Evolutionary conservation across 2,888 invertebrate genomes (phyloP).

Genomic region (Trissolcus japonicus): DNA sequence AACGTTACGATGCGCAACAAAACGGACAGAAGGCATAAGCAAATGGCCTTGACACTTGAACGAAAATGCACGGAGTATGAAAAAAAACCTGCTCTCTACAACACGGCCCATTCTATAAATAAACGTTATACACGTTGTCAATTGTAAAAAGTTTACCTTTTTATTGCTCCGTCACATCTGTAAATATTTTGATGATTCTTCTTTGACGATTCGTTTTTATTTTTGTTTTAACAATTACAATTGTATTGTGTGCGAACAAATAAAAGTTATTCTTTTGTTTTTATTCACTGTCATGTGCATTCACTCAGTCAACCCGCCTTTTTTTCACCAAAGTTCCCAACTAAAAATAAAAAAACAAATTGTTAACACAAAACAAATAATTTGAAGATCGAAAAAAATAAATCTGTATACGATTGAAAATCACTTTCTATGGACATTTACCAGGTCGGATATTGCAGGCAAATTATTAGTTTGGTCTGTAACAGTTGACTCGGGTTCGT

Average conservation of each 20-base stretch:
- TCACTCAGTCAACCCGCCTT: slow-evolving; percentile 80
- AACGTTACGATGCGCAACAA: slow-evolving; percentile 74
- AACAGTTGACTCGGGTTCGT: slow-evolving; percentile 68
- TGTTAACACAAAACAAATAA: not conserved
- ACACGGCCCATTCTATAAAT: slow-evolving; percentile 19
- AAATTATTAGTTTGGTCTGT: slow-evolving; percentile 85
- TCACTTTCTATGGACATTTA: slow-evolving; percentile 67
- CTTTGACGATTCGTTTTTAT: slow-evolving; percentile 5
- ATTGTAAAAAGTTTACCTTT: slow-evolving; percentile 8
- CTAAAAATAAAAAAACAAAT: slow-evolving; percentile 72
- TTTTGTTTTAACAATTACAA: slow-evolving; percentile 22
- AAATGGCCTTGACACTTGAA: not conserved
- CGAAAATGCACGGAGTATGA: slow-evolving; percentile 1
- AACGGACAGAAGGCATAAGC: slow-evolving; percentile 27
- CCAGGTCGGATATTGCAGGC: slow-evolving; percentile 88
- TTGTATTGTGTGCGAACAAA: slow-evolving; percentile 21
- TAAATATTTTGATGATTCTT: slow-evolving; percentile 25
- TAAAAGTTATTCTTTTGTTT: slow-evolving; percentile 14
- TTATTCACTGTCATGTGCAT: not conserved
- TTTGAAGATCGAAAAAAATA: no score
- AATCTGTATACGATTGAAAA: not conserved
- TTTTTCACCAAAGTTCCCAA: slow-evolving; percentile 89
- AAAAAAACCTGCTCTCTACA: not conserved
- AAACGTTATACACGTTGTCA: slow-evolving; percentile 8
- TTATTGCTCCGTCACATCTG: slow-evolving; percentile 27